Percentiles rank a stretch among this genome's conserved stretches.
Conservation (phyloP, 1,140 invertebrate genomes). For the Ladona fulva region DNA sequence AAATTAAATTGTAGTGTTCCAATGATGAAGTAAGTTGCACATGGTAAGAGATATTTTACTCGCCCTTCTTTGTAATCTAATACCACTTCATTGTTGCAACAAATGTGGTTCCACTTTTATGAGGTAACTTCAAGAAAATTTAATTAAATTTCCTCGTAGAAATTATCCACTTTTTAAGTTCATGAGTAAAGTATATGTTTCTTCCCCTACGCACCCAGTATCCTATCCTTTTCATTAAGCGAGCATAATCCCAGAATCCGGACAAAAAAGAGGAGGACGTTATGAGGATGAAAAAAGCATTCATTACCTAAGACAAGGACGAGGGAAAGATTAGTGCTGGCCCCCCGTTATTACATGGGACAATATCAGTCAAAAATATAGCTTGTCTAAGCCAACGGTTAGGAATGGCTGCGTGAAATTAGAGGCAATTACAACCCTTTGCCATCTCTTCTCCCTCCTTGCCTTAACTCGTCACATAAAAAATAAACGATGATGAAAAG, state of each 20-base stretch:
- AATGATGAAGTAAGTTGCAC: too few species aligned
- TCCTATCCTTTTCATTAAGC: not conserved
- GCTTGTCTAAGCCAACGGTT: not conserved
- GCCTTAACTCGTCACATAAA: not conserved
- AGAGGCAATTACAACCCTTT: constrained; percentile 1
- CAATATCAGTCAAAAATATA: constrained; percentile 4
- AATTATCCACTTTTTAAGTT: too few species aligned
- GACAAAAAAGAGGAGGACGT: not conserved
- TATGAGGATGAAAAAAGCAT: not conserved
- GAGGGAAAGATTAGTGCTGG: not conserved
- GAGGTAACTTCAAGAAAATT: too few species aligned
- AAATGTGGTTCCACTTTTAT: too few species aligned
- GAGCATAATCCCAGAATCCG: not conserved
- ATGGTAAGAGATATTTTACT: too few species aligned
- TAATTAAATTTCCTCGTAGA: too few species aligned
- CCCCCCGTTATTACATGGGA: not conserved
- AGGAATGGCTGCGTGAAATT: constrained; percentile 4
- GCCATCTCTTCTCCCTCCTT: not conserved
- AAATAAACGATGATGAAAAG: too few species aligned
- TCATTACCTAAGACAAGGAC: not conserved
- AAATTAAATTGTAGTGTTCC: too few species aligned
- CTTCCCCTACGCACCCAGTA: not conserved
- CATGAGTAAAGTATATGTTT: too few species aligned
- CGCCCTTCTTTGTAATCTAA: too few species aligned
- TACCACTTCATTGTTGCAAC: too few species aligned